Evolutionary conservation across 2,797 vertebrate species (phyloP).

Genomic region (Oreochromis grahami): DNA sequence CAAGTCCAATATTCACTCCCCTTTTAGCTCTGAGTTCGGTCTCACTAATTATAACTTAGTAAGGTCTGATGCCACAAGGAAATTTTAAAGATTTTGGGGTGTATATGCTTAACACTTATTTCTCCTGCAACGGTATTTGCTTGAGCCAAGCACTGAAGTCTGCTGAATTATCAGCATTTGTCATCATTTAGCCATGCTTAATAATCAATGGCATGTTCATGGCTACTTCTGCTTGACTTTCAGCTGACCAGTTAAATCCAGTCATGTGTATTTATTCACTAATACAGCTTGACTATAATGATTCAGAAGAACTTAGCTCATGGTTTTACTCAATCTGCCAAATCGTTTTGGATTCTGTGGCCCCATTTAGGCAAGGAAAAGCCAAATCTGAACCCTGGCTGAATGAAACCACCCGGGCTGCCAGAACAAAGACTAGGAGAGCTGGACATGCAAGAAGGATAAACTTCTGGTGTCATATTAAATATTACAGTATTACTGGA

Average conservation of each 20-base stretch:
- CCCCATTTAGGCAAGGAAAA: neutral
- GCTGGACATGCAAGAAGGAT: neutral
- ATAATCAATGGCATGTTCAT: neutral
- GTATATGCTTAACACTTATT: neutral
- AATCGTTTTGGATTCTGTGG: neutral
- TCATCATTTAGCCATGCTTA: neutral
- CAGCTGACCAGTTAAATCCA: neutral
- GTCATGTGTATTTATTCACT: neutral
- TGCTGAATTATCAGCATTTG: neutral
- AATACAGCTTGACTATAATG: neutral
- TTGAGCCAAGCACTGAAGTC: neutral
- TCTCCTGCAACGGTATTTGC: neutral
- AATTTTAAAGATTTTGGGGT: neutral
- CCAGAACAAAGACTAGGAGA: neutral
- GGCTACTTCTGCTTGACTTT: neutral
- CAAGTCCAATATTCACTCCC: neutral
- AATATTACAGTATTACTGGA: neutral
- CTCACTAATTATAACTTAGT: neutral
- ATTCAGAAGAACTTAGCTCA: neutral
- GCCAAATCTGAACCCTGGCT: neutral
- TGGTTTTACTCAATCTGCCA: neutral
- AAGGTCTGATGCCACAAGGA: neutral
- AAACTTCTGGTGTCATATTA: neutral
- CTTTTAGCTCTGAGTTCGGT: neutral
- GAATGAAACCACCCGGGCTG: neutral